A percentile compares a stretch with the other conserved stretches of the same genome.
Conservation (phyloP, 2,797 vertebrate genomes). For the Erethizon dorsatum region DNA sequence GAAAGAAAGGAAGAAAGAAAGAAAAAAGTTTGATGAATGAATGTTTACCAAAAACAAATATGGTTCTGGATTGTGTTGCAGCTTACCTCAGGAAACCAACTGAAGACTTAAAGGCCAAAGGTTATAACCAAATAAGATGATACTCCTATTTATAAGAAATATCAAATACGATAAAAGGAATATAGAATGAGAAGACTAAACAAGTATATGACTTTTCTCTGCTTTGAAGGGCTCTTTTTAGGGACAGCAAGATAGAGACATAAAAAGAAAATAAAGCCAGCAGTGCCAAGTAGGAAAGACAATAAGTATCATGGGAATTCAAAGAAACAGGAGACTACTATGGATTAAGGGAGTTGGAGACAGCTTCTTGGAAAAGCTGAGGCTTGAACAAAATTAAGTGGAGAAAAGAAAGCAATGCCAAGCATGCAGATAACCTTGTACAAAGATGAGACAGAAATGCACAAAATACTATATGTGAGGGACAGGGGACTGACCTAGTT, state of each 20-base stretch:
- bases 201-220: conserved; percentile 23
- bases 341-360: conserved; percentile 37
- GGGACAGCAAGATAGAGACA: conserved; percentile 62
- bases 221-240: conserved; percentile 43
- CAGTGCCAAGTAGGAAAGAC: conserved; percentile 59
- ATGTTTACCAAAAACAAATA: conserved; percentile 70
- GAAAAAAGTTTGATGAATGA: neutral
- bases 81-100: conserved; percentile 53
- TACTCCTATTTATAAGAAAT: conserved; percentile 62
- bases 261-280: conserved; percentile 72
- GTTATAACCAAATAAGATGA: conserved; percentile 38
- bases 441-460: conserved; percentile 63
- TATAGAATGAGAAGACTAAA: conserved; percentile 56
- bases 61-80: conserved; percentile 58
- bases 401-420: conserved; percentile 50
- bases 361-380: conserved; percentile 66
- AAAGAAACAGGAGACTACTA: conserved; percentile 63
- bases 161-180: conserved; percentile 48
- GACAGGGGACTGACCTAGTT: conserved; percentile 9
- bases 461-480: conserved; percentile 48
- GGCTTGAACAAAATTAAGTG: conserved; percentile 67
- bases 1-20: rapidly evolving
- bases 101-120: conserved; percentile 60
- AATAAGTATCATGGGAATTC: conserved; percentile 65
- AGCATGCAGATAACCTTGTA: conserved; percentile 24